A percentile compares a stretch with the other conserved stretches of the same genome.
Evolutionary conservation across 2,113 vertebrate species (phyloP).

Genomic region (Gallinago jamesoni): DNA sequence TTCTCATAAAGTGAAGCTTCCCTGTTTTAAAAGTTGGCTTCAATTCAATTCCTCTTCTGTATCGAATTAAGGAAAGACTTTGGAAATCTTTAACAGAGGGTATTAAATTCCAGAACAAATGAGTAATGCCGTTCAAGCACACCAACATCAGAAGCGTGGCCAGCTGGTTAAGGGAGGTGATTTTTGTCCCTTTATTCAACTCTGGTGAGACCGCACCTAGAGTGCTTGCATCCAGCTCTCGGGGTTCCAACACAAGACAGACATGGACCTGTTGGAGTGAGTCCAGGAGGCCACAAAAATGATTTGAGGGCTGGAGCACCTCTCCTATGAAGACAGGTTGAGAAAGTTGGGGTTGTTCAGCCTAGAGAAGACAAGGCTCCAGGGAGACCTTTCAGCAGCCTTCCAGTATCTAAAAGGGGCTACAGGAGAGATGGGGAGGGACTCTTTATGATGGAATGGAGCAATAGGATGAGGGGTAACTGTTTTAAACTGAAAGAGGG

Average conservation of each 20-base stretch:
- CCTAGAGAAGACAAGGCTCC: too few species aligned
- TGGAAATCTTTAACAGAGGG: not conserved
- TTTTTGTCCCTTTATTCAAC: not conserved
- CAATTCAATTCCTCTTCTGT: not conserved
- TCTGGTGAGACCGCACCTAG: not conserved
- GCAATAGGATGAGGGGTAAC: too few species aligned
- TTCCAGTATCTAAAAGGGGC: too few species aligned
- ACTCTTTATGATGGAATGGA: too few species aligned
- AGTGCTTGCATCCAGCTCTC: not conserved
- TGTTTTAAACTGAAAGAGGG: too few species aligned
- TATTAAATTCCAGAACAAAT: not conserved
- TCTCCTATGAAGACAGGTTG: too few species aligned
- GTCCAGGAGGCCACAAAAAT: not conserved
- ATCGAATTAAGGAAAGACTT: not conserved
- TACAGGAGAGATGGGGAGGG: too few species aligned
- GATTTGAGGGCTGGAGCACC: not conserved
- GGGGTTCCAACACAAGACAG: not conserved
- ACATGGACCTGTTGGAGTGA: not conserved
- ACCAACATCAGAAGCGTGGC: not conserved
- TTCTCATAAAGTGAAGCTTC: not conserved
- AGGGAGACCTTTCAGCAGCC: too few species aligned
- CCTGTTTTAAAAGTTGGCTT: not conserved
- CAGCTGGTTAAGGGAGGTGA: not conserved
- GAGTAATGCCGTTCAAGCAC: not conserved
- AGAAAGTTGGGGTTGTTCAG: too few species aligned